Conservation (phyloP, 2,888 invertebrate genomes). For the Sialis fuliginosa region DNA sequence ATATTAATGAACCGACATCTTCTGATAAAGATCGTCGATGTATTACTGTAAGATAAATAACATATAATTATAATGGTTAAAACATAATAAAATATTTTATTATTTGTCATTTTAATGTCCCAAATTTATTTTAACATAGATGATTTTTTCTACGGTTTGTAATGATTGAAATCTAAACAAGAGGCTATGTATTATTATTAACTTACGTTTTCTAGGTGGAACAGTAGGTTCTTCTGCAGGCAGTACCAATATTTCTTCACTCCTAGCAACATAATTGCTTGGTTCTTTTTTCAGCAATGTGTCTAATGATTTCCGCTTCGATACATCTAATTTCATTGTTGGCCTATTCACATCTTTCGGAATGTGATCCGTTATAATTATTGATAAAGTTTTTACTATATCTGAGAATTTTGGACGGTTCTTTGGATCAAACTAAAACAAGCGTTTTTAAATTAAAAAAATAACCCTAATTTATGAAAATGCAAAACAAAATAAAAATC, state of each 20-base stretch:
- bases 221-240: constrained; percentile 11
- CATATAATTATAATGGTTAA: constrained; percentile 6
- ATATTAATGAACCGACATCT: constrained; percentile 40
- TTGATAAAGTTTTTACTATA: constrained; percentile 47
- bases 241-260: constrained; percentile 27
- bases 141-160: not conserved
- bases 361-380: constrained; percentile 28
- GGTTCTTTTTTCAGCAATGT: constrained; percentile 8
- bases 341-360: constrained; percentile 10
- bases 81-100: not conserved
- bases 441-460: not conserved
- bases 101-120: not conserved
- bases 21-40: constrained; percentile 62
- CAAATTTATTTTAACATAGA: not conserved
- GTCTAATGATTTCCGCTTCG: constrained; percentile 14
- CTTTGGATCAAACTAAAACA: constrained; percentile 65
- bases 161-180: not conserved
- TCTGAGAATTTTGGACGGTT: constrained; percentile 78
- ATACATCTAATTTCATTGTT: constrained; percentile 12
- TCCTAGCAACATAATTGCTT: constrained; percentile 22
- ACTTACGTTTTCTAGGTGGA: not conserved
- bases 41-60: constrained; percentile 35
- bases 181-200: not conserved
- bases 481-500: too few relatives aligned
- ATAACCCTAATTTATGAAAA: too few relatives aligned